Conservation (phyloP, 2,113 vertebrate species). For the Tichodroma muraria region DNA sequence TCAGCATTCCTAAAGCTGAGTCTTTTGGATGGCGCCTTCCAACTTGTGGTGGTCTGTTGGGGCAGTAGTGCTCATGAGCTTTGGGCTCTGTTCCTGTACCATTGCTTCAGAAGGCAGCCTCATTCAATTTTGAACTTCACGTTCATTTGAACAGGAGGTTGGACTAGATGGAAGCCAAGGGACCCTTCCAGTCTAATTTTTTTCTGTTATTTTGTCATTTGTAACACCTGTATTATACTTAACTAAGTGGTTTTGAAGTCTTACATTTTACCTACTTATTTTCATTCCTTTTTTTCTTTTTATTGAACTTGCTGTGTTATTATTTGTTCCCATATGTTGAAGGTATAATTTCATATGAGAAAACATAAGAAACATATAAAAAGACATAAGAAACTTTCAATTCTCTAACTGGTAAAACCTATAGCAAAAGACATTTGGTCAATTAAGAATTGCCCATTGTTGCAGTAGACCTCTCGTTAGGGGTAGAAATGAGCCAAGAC, state of each 20-base stretch:
- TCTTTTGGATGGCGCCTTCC: background rate
- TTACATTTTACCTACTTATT: background rate
- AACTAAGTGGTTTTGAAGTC: background rate
- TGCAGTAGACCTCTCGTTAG: too few species aligned
- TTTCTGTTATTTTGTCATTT: background rate
- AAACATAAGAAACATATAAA: too few species aligned
- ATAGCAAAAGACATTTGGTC: background rate
- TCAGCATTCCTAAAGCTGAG: background rate
- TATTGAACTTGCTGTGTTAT: accelerated
- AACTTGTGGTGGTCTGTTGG: background rate
- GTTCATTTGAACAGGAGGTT: background rate
- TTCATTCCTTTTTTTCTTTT: background rate
- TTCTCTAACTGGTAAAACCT: background rate
- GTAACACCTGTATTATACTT: background rate
- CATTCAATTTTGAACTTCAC: background rate
- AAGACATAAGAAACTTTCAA: background rate
- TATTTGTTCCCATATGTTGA: background rate
- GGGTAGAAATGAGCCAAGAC: too few species aligned
- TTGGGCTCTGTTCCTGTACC: background rate
- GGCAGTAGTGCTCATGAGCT: background rate
- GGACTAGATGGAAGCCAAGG: background rate
- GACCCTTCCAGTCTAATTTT: background rate
- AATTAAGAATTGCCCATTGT: background rate
- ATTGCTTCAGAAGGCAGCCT: background rate
- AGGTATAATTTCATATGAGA: too few species aligned